Base-by-base conservation (phyloP, 1,140 invertebrate genomes). In the Copidosoma floridanum region DNA sequence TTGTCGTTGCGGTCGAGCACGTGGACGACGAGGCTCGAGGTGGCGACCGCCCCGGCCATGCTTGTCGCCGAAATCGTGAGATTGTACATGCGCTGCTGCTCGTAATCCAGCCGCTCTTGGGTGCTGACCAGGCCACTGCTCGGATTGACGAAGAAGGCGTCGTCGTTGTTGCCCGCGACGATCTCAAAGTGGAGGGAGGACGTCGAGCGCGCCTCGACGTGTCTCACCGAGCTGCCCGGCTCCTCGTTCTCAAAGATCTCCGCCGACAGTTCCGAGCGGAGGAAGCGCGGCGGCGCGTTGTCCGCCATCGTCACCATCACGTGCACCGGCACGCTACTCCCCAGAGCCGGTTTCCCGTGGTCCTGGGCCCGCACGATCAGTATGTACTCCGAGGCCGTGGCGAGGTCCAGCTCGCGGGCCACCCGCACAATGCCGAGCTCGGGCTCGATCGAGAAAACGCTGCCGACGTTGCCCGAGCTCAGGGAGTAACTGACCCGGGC, bases 1-100 rank as follows among this genome's bases (percentile, higher is more conserved):
- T 98, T 98, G 76, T 99, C 96, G 75, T 99, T 98, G 74, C 95
- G 94, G 79, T 98, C 97, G 26, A 94, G 88, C 2, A 99, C 87
- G 71, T 96, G 90, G 41, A 99, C 89, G 3, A 94, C 87, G 0
- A 98, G 86, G 65, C 83, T 85, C 57, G 88, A 89, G 3, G 65
- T 71, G 0, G 90, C 86, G 18, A 82, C 84, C 11, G 85, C 85
- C 12, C 88, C 87, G 21, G 89, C 88, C 88, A 96, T 93, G 71
- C 94, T 95, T 8, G 88, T 90, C 4, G 92, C 94, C 38, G 83
- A 82, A 20, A 97, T 81, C 10, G 90, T 92, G 10, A 97, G 77
- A 73, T 95, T 94, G 72, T 93, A 95, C 52, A 88, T 84, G 63
- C 86, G 85, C 8, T 64, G 85, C 38, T 81, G 79, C 74, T 96